Evolutionary conservation across 2,888 invertebrate species (phyloP).

Genomic region (Nasonovia ribisnigri): DNA sequence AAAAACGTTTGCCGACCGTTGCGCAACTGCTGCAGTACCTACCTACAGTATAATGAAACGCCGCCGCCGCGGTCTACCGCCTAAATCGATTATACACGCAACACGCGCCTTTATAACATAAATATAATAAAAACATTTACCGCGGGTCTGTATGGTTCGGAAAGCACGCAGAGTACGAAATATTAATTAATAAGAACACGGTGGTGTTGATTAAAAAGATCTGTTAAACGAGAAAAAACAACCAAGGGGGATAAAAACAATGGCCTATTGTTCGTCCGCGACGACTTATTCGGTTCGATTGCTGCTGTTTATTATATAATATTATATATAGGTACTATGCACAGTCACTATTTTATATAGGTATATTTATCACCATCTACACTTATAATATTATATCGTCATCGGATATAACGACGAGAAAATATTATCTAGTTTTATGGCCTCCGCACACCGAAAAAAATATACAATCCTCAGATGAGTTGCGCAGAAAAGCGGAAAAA

Average conservation of each 20-base stretch:
- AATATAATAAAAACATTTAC: background rate
- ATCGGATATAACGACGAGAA: background rate
- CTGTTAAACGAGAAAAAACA: constrained; percentile 29
- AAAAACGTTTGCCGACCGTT: background rate
- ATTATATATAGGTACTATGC: background rate
- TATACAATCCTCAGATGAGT: background rate
- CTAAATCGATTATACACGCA: constrained; percentile 32
- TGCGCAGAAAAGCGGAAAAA: constrained; percentile 18
- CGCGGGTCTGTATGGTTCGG: background rate
- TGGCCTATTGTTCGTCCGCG: constrained; percentile 19
- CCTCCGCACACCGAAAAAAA: background rate
- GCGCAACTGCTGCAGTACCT: background rate
- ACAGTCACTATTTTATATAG: background rate
- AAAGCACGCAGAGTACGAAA: background rate
- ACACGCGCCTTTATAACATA: background rate
- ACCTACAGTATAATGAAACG: background rate
- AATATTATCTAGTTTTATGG: constrained; percentile 20
- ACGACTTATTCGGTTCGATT: background rate
- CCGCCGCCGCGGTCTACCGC: background rate
- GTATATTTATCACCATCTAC: background rate
- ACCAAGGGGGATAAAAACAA: constrained; percentile 31
- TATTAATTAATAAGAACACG: constrained; percentile 46
- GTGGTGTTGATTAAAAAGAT: constrained; percentile 53
- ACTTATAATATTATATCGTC: background rate
- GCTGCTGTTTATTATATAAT: background rate